Percentiles rank a stretch among this genome's conserved stretches.
Conservation (phyloP, 2,888 invertebrate genomes). For the Rugalucina vietnamica region DNA sequence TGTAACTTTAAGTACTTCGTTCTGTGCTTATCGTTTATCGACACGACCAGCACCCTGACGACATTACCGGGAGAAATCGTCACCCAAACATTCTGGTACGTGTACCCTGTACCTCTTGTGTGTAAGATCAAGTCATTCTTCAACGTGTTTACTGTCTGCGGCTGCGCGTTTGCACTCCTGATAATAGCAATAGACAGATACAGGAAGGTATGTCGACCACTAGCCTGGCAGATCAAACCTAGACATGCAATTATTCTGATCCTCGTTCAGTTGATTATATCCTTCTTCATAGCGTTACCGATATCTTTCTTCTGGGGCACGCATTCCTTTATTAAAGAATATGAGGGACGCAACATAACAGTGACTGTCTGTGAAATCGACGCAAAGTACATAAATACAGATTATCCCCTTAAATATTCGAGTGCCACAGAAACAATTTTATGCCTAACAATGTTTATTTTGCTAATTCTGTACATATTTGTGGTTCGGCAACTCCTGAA, state of each 20-base stretch:
- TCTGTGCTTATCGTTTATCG: conserved; percentile 27
- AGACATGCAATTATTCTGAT: conserved; percentile 3
- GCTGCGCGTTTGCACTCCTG: conserved; percentile 62
- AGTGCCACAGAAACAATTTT: neutral
- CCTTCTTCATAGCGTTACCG: conserved; percentile 13
- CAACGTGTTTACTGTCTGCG: conserved; percentile 37
- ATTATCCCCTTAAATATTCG: neutral
- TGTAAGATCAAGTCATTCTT: conserved; percentile 36
- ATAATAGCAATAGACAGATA: conserved; percentile 69
- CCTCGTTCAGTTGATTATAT: neutral
- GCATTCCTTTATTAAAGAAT: neutral
- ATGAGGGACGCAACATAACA: conserved; percentile 6
- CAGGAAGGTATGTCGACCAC: conserved; percentile 69
- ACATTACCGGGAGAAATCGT: conserved; percentile 46
- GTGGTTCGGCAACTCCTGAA: neutral
- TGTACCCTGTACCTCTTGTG: conserved; percentile 8
- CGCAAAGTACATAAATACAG: neutral
- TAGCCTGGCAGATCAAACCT: conserved; percentile 43
- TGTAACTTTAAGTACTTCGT: conserved; percentile 44
- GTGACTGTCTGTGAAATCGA: conserved; percentile 26
- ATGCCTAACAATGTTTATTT: neutral
- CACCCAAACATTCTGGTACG: conserved; percentile 38
- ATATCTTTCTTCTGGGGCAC: conserved; percentile 34
- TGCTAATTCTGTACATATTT: conserved; percentile 11
- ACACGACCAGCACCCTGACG: conserved; percentile 29